Conservation (phyloP, 2,113 vertebrate genomes). For the Gnathonemus longibarbis region DNA sequence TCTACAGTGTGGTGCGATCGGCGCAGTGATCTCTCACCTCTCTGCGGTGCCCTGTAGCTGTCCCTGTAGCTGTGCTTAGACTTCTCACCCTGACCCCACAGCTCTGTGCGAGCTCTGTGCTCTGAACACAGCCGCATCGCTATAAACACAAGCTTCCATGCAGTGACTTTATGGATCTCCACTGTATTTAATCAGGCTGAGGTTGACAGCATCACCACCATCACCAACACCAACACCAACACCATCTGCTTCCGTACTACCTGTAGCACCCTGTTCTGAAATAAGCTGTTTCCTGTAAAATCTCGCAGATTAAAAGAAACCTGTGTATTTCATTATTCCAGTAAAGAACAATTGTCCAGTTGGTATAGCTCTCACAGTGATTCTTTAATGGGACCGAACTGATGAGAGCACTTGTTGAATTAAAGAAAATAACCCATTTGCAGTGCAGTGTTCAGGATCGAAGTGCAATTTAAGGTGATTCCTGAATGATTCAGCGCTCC, state of each 20-base stretch:
- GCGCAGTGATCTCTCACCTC: not conserved
- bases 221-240: fast-evolving
- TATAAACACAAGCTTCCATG: not conserved
- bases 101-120: not conserved
- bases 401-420: not conserved
- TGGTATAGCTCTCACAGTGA: not conserved
- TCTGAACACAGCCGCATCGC: not conserved
- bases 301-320: not conserved
- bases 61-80: not conserved
- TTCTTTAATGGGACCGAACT: not conserved
- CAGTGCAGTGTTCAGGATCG: not conserved
- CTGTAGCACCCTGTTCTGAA: not conserved
- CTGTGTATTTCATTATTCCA: not conserved
- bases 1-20: not conserved
- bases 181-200: not conserved
- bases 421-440: not conserved
- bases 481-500: not conserved
- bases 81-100: not conserved
- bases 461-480: not conserved
- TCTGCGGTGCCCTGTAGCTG: not conserved
- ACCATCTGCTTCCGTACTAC: not conserved
- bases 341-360: not conserved
- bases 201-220: not conserved
- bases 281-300: not conserved
- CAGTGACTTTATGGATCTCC: not conserved